These are phyloP conservation scores for Megaptera novaeangliae DNA, from an alignment of 2,113 vertebrate species.

Conservation along the genomic window DNA sequence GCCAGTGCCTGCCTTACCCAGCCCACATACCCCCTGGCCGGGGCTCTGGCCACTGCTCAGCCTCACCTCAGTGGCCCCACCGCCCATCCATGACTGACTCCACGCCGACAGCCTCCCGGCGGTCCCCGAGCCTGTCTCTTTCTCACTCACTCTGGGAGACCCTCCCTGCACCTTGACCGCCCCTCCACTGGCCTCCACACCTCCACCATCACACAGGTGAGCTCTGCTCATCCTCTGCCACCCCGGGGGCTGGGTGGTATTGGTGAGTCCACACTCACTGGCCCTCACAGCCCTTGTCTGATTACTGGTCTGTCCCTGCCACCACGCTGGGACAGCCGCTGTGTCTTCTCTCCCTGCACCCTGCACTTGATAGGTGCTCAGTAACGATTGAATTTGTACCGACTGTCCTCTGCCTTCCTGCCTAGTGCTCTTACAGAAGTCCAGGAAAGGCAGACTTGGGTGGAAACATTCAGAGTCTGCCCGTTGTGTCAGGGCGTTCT, in stretches of 20 bases:
- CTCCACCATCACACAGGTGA: background rate
- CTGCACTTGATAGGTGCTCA: background rate
- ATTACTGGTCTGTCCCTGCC: background rate
- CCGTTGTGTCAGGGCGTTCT: background rate
- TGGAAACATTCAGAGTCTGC: background rate
- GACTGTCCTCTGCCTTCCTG: background rate
- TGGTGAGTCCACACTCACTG: background rate
- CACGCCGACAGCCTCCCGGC: too few relatives aligned
- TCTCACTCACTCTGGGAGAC: background rate
- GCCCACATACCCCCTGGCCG: too few relatives aligned
- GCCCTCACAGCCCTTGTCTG: background rate
- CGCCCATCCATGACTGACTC: background rate
- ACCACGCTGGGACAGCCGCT: accelerated
- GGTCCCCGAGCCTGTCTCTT: accelerated
- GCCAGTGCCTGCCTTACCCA: background rate
- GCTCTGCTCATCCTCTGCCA: background rate
- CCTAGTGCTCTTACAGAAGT: background rate
- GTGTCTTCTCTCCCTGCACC: background rate
- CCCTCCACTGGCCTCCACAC: background rate
- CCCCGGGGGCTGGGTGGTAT: accelerated
- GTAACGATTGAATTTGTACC: background rate
- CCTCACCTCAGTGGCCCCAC: background rate
- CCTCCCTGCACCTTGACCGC: background rate
- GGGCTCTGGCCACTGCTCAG: background rate
- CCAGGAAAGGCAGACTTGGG: background rate